Evolutionary conservation across 1,140 invertebrate genomes (phyloP), one percentile per base, ranked within the genome.

Genomic region (Pseudomyrmex dendroicus): DNA sequence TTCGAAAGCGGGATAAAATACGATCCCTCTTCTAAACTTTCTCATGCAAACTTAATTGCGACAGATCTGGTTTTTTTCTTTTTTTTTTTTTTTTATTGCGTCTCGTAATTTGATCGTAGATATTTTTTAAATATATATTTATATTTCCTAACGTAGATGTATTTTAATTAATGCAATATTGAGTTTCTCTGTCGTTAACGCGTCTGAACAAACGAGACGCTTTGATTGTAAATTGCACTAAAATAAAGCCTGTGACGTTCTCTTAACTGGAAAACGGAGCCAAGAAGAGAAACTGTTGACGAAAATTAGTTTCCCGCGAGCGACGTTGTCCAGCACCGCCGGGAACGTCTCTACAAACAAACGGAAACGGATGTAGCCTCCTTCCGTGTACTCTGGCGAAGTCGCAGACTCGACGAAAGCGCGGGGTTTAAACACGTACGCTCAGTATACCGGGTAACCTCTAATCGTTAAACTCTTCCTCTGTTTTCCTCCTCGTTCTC

Each of bases 331-430:
- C 72, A 57, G 56, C 12, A 17, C 22, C 4, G 20, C 20, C 25
- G 25, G 52, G 62, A 66, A 66, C 17, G 20, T 77, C 44, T 78
- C 46, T 68, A 57, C 48, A 5, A 25, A 48, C 62, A 44, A 66
- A 59, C 76, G 76, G 76, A 78, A 78, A 56, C 76, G 76, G 63
- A 78, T 78, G 48, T 15, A 48, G 76, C 46, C 54, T n/a, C 10
- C 35, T 68, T 78, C 44, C 52, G 76, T 48, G 44, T 68, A 54
- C 48, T 66, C 35, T 63, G 74, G 74, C 50, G n/a, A 67, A 66
- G 50, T 56, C 35, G 52, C 20, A 35, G 52, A 68, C 35, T n/a
- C 9, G 76, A 52, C 44, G 76, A 80, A 72, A 80, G 54, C 54
- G 12, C 46, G 1, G 62, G 13, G 13, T 78, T 57, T 15, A 48